phyloP scores from a whole-genome alignment of 2,113 vertebrate genomes.

The Cichladusa arquata region DNA sequence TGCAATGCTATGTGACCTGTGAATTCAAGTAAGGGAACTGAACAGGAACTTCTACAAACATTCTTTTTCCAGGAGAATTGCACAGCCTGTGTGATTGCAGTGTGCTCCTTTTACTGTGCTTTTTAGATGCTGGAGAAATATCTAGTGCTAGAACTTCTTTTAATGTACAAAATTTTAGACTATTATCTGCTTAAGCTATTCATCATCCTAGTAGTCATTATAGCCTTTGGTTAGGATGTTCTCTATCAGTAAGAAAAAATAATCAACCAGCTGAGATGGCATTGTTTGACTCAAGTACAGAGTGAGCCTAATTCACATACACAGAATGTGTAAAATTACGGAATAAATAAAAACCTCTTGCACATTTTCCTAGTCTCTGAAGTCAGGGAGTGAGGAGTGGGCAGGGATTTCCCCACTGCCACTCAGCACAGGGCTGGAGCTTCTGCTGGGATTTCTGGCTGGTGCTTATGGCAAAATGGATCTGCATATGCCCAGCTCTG shows the following conservation, averaged over 20 bases:
- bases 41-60: slow-evolving; percentile 56
- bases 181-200: neutral
- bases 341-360: neutral
- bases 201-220: neutral
- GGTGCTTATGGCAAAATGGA: neutral
- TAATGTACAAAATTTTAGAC: neutral
- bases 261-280: neutral
- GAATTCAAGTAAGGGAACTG: slow-evolving; percentile 54
- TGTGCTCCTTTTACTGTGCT: neutral
- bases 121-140: neutral
- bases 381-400: neutral
- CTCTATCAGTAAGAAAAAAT: neutral
- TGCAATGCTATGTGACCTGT: slow-evolving; percentile 61
- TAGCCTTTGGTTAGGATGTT: neutral
- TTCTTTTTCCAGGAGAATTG: neutral
- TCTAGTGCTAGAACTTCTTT: neutral
- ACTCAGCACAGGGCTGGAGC: neutral
- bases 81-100: neutral
- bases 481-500: neutral
- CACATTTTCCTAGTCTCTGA: neutral
- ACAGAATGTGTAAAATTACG: neutral
- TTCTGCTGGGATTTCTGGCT: neutral
- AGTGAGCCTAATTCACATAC: neutral
- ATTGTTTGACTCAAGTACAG: neutral
- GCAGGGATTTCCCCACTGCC: neutral